Base-by-base conservation (phyloP, 2,888 invertebrate genomes). In the Spicauda simplicius region DNA sequence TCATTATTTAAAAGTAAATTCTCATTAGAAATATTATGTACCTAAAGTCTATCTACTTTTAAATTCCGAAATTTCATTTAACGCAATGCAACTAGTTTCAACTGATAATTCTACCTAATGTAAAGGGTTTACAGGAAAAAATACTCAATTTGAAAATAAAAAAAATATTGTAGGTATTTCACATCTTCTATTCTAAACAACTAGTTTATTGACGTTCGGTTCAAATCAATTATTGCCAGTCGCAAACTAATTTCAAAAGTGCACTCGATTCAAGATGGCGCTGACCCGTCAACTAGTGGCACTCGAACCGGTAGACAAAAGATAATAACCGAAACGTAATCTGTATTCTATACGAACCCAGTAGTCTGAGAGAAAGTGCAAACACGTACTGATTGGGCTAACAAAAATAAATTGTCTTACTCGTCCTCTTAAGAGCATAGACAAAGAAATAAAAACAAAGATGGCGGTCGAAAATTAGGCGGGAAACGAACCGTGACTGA, bases 281-380 rank as follows among this genome's bases (percentile, higher is more conserved):
- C 75, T 76, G 74, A 71, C 78, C 71, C 73, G 79, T 76, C 78
- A 80, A 73, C 80, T 78, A 69, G 77, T 75, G 60, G 73, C 66
- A 59, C 75, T 74, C 72, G 65, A 76, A 69, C 71, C 74, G 71
- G 72, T 74, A 79, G 80, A 82, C 82, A 81, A 84, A 76, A 80
- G 81, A 84, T 84, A 84, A 85, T 80, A 76, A 75, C 74, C 71
- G 76, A 79, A 81, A 82, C 78, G 78, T 77, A 82, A 85, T 83
- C 79, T 77, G 74, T 79, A 80, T 76, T 80, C 74, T 72, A 76
- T 74, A 71, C 75, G 74, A 80, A 79, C 72, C 79, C 83, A 80
- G 84, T 82, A 85, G 86, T 85, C 80, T 71, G 63, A 72, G 83
- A 77, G 88, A 88, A 88, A 88, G 87, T 86, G 73, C 82, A 87